Conservation (phyloP, 2,888 invertebrate species). For the Bruchidius siliquastri region DNA sequence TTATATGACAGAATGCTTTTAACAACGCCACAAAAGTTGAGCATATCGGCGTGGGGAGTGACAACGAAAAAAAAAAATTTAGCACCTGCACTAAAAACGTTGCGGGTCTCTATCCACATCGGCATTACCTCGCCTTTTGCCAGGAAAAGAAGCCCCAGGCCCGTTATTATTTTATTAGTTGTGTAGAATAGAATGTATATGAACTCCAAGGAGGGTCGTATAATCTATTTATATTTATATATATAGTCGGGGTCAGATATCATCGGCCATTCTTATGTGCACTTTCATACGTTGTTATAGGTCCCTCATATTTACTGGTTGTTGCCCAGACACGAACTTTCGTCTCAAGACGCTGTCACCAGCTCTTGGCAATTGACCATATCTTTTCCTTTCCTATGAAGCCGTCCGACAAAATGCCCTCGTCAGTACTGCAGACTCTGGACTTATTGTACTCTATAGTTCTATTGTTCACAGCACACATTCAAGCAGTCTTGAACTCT, state of each 20-base stretch:
- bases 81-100: not conserved
- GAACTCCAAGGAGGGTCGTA: conserved; percentile 20
- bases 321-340: not conserved
- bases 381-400: no score
- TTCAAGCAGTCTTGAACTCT: no score
- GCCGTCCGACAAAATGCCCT: no score
- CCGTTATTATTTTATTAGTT: conserved; percentile 21
- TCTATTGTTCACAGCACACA: no score
- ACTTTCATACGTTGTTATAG: conserved; percentile 15
- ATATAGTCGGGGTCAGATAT: conserved; percentile 21
- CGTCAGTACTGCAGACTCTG: no score
- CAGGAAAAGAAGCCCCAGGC: conserved; percentile 16
- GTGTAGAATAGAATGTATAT: conserved; percentile 20
- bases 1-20: no score
- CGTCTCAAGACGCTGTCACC: not conserved
- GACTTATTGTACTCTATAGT: no score
- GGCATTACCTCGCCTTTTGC: conserved; percentile 10
- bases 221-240: conserved; percentile 24
- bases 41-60: no score
- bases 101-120: not conserved
- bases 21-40: no score
- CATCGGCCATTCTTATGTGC: conserved; percentile 15
- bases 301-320: conserved; percentile 10
- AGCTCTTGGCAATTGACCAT: not conserved
- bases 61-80: not conserved